A percentile compares a stretch with the other conserved stretches of the same genome.
These are phyloP conservation scores for Pao palembangensis DNA, from an alignment of 2,113 vertebrate genomes.

Conservation along the genomic window DNA sequence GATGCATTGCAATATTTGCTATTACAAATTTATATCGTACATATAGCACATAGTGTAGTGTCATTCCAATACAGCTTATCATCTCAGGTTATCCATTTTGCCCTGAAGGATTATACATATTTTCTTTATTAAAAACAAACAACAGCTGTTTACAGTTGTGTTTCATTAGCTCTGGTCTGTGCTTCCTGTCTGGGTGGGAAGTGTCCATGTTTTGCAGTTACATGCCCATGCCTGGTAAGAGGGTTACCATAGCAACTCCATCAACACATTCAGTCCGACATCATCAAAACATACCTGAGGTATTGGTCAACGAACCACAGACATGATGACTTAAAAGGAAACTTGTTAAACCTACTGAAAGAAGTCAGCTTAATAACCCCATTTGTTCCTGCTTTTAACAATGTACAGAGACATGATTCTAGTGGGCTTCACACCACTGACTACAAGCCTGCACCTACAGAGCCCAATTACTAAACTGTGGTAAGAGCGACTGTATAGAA, in stretches of 20 bases:
- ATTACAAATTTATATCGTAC: too few species aligned
- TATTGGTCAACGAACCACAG: conserved; percentile 53
- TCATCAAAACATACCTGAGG: conserved; percentile 44
- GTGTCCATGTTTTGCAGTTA: neutral
- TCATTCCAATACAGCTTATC: too few species aligned
- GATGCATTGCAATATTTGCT: too few species aligned
- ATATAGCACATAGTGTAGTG: too few species aligned
- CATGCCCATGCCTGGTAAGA: conserved; percentile 13
- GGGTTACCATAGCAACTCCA: conserved; percentile 37
- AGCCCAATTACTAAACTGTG: conserved; percentile 20
- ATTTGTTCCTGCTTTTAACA: conserved; percentile 12
- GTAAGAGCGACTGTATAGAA: neutral
- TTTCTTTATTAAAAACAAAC: too few species aligned
- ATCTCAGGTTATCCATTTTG: too few species aligned
- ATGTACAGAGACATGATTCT: neutral
- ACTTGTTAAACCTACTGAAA: conserved; percentile 47
- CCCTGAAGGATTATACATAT: too few species aligned
- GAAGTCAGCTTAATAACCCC: conserved; percentile 22
- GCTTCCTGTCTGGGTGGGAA: conserved; percentile 1
- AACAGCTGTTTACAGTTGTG: too few species aligned
- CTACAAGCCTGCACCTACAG: conserved; percentile 21
- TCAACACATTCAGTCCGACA: conserved; percentile 41
- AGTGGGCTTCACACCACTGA: neutral
- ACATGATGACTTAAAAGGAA: conserved; percentile 48
- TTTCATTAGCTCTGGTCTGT: neutral